A percentile compares a stretch with the other conserved stretches of the same genome.
These are phyloP conservation scores for Daktulosphaira vitifoliae DNA, from an alignment of 1,140 invertebrate species.

Conservation along the genomic window DNA sequence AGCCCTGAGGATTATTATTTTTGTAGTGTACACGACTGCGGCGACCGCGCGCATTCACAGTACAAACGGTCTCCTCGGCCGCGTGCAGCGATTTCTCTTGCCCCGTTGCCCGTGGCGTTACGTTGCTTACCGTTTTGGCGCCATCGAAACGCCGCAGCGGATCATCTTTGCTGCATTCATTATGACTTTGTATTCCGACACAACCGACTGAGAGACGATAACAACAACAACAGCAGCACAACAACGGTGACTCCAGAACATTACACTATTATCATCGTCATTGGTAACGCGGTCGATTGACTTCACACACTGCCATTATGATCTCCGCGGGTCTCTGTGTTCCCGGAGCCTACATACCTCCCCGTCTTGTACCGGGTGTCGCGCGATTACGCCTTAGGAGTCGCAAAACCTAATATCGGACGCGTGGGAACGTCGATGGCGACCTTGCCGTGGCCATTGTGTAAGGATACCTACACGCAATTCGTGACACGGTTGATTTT, in stretches of 20 bases:
- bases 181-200: too few species aligned
- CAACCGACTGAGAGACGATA: too few species aligned
- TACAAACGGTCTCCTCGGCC: neutral
- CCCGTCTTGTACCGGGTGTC: neutral
- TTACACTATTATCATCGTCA: neutral
- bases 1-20: neutral
- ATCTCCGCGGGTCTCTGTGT: neutral
- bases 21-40: neutral
- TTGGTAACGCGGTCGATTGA: too few species aligned
- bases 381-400: neutral
- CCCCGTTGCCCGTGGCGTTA: neutral
- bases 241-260: neutral
- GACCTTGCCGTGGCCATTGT: too few species aligned
- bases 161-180: too few species aligned
- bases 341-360: neutral
- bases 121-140: conserved; percentile 32
- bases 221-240: too few species aligned
- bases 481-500: too few species aligned
- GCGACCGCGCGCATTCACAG: neutral
- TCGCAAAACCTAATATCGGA: too few species aligned
- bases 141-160: conserved; percentile 12
- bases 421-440: too few species aligned
- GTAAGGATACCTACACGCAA: too few species aligned
- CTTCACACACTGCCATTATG: too few species aligned
- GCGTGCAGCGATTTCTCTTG: neutral